Evolutionary conservation across 2,888 invertebrate genomes (phyloP).

Genomic region (Dolichomitus sp.): DNA sequence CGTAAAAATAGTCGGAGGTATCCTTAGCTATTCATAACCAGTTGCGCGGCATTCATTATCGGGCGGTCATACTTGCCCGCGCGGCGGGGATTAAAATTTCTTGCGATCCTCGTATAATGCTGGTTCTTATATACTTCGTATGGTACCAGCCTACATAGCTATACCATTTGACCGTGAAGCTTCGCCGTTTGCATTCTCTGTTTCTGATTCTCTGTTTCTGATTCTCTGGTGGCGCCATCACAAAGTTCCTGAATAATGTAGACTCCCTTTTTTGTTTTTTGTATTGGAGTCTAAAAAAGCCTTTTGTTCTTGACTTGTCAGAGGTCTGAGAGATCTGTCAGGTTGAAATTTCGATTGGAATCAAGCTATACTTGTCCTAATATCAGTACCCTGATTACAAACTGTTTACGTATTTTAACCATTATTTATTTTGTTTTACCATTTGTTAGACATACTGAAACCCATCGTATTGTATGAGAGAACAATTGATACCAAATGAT

Average conservation of each 20-base stretch:
- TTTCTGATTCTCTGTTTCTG: constrained; percentile 39
- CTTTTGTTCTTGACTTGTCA: background rate
- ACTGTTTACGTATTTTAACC: too few relatives aligned
- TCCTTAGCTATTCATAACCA: constrained; percentile 81
- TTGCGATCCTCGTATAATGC: constrained; percentile 72
- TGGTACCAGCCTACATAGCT: constrained; percentile 54
- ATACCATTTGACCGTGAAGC: constrained; percentile 54
- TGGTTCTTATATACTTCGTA: constrained; percentile 65
- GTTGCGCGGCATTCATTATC: constrained; percentile 82
- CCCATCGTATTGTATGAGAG: too few relatives aligned
- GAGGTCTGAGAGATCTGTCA: background rate
- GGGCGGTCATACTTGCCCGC: constrained; percentile 71
- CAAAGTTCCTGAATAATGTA: constrained; percentile 6
- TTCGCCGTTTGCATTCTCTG: constrained; percentile 45
- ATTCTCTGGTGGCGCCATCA: constrained; percentile 33
- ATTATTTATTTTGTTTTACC: too few relatives aligned
- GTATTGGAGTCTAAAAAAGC: background rate
- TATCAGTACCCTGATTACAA: background rate
- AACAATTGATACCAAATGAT: too few relatives aligned
- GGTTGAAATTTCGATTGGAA: background rate
- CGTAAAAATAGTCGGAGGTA: constrained; percentile 75
- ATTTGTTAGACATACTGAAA: too few relatives aligned
- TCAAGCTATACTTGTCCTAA: background rate
- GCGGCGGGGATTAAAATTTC: constrained; percentile 77
- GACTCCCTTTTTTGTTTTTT: background rate